Base-by-base conservation (phyloP, 2,797 vertebrate species). In the Lycodopsis pacificus region DNA sequence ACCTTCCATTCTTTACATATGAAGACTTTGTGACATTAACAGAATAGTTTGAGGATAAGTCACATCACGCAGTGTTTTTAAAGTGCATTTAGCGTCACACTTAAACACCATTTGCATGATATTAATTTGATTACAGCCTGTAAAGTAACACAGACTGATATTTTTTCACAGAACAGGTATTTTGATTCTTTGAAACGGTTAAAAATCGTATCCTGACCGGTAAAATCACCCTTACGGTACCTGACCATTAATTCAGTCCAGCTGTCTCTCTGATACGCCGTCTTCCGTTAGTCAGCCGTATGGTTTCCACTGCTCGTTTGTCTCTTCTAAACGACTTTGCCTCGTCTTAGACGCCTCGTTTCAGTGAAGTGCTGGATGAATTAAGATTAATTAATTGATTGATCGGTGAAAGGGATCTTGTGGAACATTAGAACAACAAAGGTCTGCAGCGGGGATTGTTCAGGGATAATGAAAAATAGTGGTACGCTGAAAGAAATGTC, bases 381-480 rank as follows among this genome's bases (percentile, higher is more conserved):
- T 81, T 85, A 44, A 80, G 88, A 91, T 91, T 85, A 89, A 92
- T 92, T 73, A 86, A 89, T 82, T 91, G 89, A 93, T 84, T 86
- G 87, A 93, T 79, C 83, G 87, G 83, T 92, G 89, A 92, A 93
- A 93, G 69, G 86, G 71, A 89, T 69, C 69, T 6, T 73, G 77
- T 79, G 81, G 79, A 71, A 72, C 71, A 92, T 92, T 91, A 92
- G 67, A 57, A 76, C 73, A 81, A 92, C 83, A 89, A 88, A 87
- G 68, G 75, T 87, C 85, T 66, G 51, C 76, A 75, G 79, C 40
- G 58, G 57, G 84, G 73, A 80, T 87, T 92, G 82, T 87, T 79
- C 5, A 42, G 61, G 82, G 67, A 89, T 86, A 84, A 92, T 83
- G 59, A 32, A 84, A 89, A 86, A 88, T 73, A 88, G 81, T 82